Conservation (phyloP, 2,888 invertebrate species). For the Trypoxylon attenuatum region DNA sequence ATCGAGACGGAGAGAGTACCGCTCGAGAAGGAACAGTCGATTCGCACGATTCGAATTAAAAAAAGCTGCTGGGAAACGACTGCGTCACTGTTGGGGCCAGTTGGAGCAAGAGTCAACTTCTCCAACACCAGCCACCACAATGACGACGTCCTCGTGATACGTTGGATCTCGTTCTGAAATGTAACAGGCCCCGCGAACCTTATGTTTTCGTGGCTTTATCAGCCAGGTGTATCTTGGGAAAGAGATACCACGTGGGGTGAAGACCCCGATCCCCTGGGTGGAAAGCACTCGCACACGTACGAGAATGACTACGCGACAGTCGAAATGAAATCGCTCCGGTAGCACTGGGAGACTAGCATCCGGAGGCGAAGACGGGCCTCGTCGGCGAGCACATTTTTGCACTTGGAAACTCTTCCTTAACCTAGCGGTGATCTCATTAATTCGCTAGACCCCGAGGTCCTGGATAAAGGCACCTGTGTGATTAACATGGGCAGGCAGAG, state of each 20-base stretch:
- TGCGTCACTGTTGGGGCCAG: slow-evolving; percentile 24
- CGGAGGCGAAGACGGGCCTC: background rate
- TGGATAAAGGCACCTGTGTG: slow-evolving; percentile 35
- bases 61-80: slow-evolving; percentile 9
- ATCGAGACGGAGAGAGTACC: no score
- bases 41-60: slow-evolving; percentile 4
- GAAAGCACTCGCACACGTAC: slow-evolving; percentile 45
- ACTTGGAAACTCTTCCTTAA: no score
- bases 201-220: slow-evolving; percentile 51
- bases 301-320: slow-evolving; percentile 40
- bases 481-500: slow-evolving; percentile 21
- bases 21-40: background rate
- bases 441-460: background rate
- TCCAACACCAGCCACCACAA: slow-evolving; percentile 8
- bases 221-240: slow-evolving; percentile 49
- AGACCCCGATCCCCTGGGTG: slow-evolving; percentile 36
- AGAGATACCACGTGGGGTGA: slow-evolving; percentile 40
- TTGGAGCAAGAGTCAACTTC: slow-evolving; percentile 9
- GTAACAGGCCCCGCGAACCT: slow-evolving; percentile 46
- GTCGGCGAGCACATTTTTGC: no score
- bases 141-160: slow-evolving; percentile 30
- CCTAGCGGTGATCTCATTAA: background rate
- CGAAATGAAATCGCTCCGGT: slow-evolving; percentile 28
- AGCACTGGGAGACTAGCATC: background rate
- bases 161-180: slow-evolving; percentile 48